phyloP scores from a whole-genome alignment of 2,113 vertebrate genomes.

The Dicrurus megarhynchus region DNA sequence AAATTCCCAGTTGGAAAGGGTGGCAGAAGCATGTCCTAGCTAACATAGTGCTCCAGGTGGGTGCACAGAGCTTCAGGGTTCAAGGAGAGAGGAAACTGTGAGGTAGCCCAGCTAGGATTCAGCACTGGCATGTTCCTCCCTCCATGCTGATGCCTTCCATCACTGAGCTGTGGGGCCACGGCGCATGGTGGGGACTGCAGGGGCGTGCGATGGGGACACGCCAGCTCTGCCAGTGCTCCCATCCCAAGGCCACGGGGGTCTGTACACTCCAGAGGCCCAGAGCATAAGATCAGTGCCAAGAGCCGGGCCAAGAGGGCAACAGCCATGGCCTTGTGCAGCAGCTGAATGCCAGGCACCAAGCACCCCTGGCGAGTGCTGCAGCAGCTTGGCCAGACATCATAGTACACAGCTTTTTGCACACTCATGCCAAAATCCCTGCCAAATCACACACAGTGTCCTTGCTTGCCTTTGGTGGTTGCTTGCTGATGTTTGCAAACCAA shows the following conservation, averaged over 20 bases:
- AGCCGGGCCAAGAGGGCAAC: neutral
- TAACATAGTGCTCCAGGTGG: neutral
- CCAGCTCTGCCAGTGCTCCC: rapidly evolving
- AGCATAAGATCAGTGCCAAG: neutral
- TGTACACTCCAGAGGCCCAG: neutral
- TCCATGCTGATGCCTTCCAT: neutral
- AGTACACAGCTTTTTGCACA: neutral
- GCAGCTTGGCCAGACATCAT: neutral
- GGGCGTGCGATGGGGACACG: rapidly evolving
- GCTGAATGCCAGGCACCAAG: rapidly evolving
- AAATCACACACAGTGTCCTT: neutral
- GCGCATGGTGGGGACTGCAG: rapidly evolving
- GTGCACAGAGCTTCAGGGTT: neutral
- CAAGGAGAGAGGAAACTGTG: neutral
- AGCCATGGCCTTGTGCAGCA: neutral
- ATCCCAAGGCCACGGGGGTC: neutral
- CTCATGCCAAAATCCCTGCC: neutral
- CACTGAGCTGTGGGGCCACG: rapidly evolving
- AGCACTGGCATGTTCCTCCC: neutral
- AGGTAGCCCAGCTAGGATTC: neutral
- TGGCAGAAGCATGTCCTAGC: neutral
- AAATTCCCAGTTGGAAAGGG: neutral
- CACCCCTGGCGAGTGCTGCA: rapidly evolving
- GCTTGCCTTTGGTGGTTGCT: neutral
- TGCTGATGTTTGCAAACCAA: neutral